Evolutionary conservation across 2,888 invertebrate genomes (phyloP), one percentile per base, ranked within the genome.

Genomic region (Omphaloscelis lunosa): DNA sequence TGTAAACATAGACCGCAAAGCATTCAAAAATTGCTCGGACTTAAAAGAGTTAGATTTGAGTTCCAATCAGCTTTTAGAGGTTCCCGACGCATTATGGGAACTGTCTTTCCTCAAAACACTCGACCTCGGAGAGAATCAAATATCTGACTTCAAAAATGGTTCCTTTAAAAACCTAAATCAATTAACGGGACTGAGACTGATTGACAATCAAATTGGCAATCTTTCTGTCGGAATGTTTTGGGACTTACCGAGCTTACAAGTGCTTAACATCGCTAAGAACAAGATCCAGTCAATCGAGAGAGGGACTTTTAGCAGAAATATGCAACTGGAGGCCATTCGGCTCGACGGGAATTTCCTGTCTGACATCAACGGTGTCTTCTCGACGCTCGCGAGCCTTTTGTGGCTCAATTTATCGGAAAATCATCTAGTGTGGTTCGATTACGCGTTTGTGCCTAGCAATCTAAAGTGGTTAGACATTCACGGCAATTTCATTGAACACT

Each of bases 361-460:
- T 69, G 98, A 99, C 93, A 98, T 99, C 91, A 99, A 99, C 95
- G 99, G 99, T 27, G 98, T 99, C 80, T 98, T 99, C 92, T 98
- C 98, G 56, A 98, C 98, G 78, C 97, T 99, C 48, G 97, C 98
- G n/a, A 98, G 98, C 86, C 97, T 99, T 80, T 96, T 98, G 91
- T 98, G 99, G 98, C 96, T 99, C 79, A 99, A 99, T 95, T 97
- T 99, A 72, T 99, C 99, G 61, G 98, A 98, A 96, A 99, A 99
- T 97, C 98, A 98, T 96, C 97, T 99, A 91, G 98, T 98, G 88
- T 98, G 98, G 98, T 99, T 99, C 95, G 99, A 99, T 95, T 99
- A 98, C 93, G 99, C 99, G 73, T 98, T 99, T 94, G 98, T 99
- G 90, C 99, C 99, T 45, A 98, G 98, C 86, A 98, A 98, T 94